phyloP scores from a whole-genome alignment of 2,888 invertebrate species.

The Drosophila meridionalis region DNA sequence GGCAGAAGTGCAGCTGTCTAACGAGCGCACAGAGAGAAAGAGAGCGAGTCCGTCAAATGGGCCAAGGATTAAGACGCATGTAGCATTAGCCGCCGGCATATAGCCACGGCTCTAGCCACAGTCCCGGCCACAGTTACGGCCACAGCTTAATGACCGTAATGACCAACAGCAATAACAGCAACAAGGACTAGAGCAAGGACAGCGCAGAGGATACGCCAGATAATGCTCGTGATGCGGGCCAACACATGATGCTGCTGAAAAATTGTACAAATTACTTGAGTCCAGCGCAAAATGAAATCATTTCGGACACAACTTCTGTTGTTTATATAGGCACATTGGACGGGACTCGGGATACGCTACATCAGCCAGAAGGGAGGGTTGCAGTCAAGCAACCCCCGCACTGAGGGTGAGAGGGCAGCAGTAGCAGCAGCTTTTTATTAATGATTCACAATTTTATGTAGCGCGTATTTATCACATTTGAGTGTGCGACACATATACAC shows the following conservation, averaged over 20 bases:
- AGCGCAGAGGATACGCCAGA: slow-evolving; percentile 47
- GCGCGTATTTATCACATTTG: slow-evolving; percentile 76
- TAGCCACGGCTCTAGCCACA: slow-evolving; percentile 17
- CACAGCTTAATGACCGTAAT: slow-evolving; percentile 78
- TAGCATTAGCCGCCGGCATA: slow-evolving; percentile 53
- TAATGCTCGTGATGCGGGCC: slow-evolving; percentile 60
- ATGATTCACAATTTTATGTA: slow-evolving; percentile 79
- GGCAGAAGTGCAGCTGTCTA: slow-evolving; percentile 45
- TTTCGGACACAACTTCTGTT: slow-evolving; percentile 58
- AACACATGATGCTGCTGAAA: slow-evolving; percentile 80
- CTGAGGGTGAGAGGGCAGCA: slow-evolving; percentile 25
- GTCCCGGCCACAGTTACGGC: slow-evolving; percentile 46
- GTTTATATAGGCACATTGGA: slow-evolving; percentile 63
- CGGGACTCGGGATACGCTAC: slow-evolving; percentile 14
- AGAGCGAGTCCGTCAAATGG: slow-evolving; percentile 49
- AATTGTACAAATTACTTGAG: slow-evolving; percentile 78
- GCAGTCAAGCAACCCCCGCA: slow-evolving; percentile 43
- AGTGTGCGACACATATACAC: slow-evolving; percentile 52
- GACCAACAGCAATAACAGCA: slow-evolving; percentile 62
- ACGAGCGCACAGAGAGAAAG: slow-evolving; percentile 29
- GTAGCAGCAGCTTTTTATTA: slow-evolving; percentile 65
- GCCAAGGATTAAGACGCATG: slow-evolving; percentile 70
- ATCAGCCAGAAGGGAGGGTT: slow-evolving; percentile 5
- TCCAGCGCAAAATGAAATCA: slow-evolving; percentile 65
- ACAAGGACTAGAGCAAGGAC: slow-evolving; percentile 31